phyloP scores from a whole-genome alignment of 2,888 invertebrate species.

The Cephus sareptanus region DNA sequence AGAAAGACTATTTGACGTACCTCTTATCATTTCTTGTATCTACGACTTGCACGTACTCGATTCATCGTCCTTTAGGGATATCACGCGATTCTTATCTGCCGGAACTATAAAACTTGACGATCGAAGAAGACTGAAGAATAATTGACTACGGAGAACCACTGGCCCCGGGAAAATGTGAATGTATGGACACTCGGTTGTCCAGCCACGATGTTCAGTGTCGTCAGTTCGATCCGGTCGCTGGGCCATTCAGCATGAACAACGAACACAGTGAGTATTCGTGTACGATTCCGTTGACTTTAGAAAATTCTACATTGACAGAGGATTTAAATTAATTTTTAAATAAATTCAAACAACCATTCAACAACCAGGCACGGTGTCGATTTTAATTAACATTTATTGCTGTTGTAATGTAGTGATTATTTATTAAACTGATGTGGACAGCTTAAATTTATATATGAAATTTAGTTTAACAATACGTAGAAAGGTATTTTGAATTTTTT shows the following conservation, averaged over 20 bases:
- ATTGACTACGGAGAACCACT: constrained; percentile 15
- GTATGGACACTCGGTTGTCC: constrained; percentile 54
- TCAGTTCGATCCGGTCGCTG: constrained; percentile 64
- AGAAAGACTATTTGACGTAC: no score
- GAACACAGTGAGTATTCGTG: constrained; percentile 49
- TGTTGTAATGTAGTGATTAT: background rate
- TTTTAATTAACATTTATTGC: background rate
- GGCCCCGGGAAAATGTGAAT: constrained; percentile 44
- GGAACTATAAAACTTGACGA: background rate
- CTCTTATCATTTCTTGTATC: background rate
- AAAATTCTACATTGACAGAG: background rate
- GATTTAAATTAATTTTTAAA: background rate
- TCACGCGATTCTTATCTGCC: background rate
- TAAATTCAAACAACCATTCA: background rate
- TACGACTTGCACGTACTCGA: background rate
- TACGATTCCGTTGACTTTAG: constrained; percentile 21
- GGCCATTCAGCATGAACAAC: constrained; percentile 62
- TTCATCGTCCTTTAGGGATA: background rate
- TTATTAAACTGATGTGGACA: no score
- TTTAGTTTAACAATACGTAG: background rate
- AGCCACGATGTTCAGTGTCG: constrained; percentile 58
- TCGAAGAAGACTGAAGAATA: background rate
- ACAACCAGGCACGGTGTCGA: background rate
- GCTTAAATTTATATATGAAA: no score
- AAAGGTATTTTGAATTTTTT: background rate